Percentiles rank a stretch among this genome's conserved stretches.
Evolutionary conservation across 2,113 vertebrate species (phyloP).

Genomic region (Ceyx cyanopectus): DNA sequence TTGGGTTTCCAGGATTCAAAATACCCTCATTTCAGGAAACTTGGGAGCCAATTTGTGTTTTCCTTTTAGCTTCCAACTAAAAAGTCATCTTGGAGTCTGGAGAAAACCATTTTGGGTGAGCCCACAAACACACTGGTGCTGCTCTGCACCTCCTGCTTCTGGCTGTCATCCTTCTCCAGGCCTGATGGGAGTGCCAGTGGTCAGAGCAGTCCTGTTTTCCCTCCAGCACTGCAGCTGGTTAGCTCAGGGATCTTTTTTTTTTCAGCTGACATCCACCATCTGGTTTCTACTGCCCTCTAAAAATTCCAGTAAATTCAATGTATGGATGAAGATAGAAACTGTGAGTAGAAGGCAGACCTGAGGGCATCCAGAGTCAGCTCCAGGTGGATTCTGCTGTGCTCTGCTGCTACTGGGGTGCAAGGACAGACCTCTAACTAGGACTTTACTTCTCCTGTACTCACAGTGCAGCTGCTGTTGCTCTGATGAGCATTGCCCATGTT

Average conservation of each 20-base stretch:
- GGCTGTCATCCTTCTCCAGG: neutral
- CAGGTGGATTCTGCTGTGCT: fast-evolving
- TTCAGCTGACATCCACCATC: neutral
- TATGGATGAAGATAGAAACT: neutral
- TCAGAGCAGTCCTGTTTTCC: neutral
- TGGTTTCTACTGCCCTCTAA: neutral
- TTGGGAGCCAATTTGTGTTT: neutral
- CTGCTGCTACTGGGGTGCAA: neutral
- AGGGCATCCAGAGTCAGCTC: neutral
- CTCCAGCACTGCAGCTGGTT: neutral
- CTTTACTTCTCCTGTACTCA: neutral
- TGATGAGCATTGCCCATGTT: fast-evolving
- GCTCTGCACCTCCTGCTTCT: neutral
- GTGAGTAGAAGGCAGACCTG: neutral
- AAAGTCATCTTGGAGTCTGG: neutral
- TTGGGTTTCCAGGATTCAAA: neutral
- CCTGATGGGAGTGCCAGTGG: neutral
- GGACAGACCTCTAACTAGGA: neutral
- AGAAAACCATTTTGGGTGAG: neutral
- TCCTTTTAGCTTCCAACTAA: neutral
- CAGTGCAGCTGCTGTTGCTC: fast-evolving
- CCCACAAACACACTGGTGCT: neutral
- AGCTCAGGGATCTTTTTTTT: neutral
- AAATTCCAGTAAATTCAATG: neutral
- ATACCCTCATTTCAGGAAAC: neutral